Conservation (phyloP, 2,888 invertebrate genomes). For the Bruchidius siliquastri region DNA sequence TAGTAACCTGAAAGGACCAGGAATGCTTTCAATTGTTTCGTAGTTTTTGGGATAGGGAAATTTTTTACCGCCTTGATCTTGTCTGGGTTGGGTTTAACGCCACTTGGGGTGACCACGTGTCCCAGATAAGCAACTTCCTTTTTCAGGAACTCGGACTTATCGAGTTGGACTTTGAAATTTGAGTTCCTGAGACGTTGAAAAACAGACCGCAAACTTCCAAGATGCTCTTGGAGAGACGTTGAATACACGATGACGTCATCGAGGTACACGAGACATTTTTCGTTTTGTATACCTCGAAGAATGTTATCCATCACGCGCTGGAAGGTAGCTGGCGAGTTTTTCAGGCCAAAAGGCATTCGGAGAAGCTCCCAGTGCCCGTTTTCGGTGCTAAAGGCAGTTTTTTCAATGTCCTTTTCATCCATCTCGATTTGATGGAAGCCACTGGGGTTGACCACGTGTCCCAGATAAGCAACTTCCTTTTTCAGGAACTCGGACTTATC, state of each 20-base stretch:
- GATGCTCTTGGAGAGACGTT: constrained; percentile 15
- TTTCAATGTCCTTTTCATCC: constrained; percentile 10
- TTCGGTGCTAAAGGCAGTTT: constrained; percentile 19
- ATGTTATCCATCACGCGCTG: constrained; percentile 26
- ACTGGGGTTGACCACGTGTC: too few relatives aligned
- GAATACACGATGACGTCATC: constrained; percentile 24
- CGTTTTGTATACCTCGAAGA: constrained; percentile 19
- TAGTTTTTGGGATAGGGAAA: constrained; percentile 21
- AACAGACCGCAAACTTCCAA: constrained; percentile 12
- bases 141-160: constrained; percentile 19
- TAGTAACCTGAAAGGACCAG: constrained; percentile 22
- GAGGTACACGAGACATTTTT: constrained; percentile 24
- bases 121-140: constrained; percentile 21
- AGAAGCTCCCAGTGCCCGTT: constrained; percentile 18
- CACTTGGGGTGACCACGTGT: constrained; percentile 10
- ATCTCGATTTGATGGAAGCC: constrained; percentile 24
- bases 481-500: too few relatives aligned
- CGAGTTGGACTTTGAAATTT: constrained; percentile 23
- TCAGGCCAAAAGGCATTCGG: constrained; percentile 29
- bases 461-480: too few relatives aligned
- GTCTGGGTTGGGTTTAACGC: constrained; percentile 9
- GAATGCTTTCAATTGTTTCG: constrained; percentile 22
- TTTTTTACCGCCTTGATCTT: constrained; percentile 16
- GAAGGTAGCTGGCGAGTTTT: constrained; percentile 28
- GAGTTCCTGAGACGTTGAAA: constrained; percentile 16